Evolutionary conservation across 2,888 invertebrate species (phyloP), one percentile per base, ranked within the genome.

Genomic region (Mongoloraphidia duomilia): DNA sequence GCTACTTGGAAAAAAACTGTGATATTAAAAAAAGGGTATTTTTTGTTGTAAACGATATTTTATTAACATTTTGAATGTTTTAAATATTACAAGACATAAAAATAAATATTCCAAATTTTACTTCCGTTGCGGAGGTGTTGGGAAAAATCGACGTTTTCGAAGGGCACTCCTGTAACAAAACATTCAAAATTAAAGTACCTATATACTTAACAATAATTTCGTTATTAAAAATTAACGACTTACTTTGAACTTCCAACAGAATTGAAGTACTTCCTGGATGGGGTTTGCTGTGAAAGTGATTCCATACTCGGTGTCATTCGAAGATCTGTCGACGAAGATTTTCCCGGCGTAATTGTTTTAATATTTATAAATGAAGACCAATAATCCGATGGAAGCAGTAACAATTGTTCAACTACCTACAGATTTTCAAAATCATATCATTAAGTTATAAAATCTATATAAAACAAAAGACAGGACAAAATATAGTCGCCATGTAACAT

Each of bases 361-460:
- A 76, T 70, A 54, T 77, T 77, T 34, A 83, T 75, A 68, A 82
- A 82, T 61, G 76, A 74, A 41, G 75, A 72, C 88, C 88, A 90
- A 69, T 83, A 89, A 59, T 84, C 82, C 0, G 75, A 70, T 0
- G 84, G 80, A 52, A 90, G 73, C 41, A 76, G 76, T 46, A 89
- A 67, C 46, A 90, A 64, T 43, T 76, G 69, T 59, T 83, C 80
- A 75, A 85, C 78, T 56, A 81, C 79, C 78, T 80, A 60, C 0
- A 64, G 64, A 44, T 17, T 37, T 26, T 35, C 13, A 41, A 26
- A 26, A 26, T 26, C 6, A 26, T 6, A 26, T 26, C 26, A 26
- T 26, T 26, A 26, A 26, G 26, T 26, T 26, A 26, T 6, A 26
- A 26, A 26, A 17, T 17, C 17, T 17, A 17, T 17, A 17, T 17